Evolutionary conservation across 2,888 invertebrate genomes (phyloP), one percentile per base, ranked within the genome.

Genomic region (Mythimna loreyi): DNA sequence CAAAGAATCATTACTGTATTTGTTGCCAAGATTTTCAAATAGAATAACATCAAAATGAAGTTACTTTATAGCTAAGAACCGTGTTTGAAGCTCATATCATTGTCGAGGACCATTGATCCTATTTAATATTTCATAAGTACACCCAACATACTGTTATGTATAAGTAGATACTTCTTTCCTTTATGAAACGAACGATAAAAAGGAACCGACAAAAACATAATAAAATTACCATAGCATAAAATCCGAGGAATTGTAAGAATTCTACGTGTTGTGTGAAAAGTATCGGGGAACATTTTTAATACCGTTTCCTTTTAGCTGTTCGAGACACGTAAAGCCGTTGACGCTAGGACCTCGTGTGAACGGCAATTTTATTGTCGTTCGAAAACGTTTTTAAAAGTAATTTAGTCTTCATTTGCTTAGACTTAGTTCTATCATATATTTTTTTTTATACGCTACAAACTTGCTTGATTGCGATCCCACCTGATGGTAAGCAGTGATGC

Each of bases 151-250:
- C 72, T 81, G 68, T 60, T 71, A 67, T 33, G 50, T 74, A 63
- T 74, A 73, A 74, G 76, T 80, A 68, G 64, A 61, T 76, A 80
- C 80, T 72, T 78, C 50, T 65, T 66, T 76, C 71, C 65, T 81
- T 78, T 82, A 78, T 76, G 71, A 66, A 72, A 75, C 45, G 63
- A 63, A 76, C 77, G 77, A 82, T 77, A 72, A 78, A 78, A 82
- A 78, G 75, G 67, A 81, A 77, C 81, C 78, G 82, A 81, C 84
- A 78, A 78, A 85, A 84, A 85, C 80, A 85, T 81, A 82, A 85
- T 84, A 85, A 85, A 83, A 87, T 87, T 83, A 86, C 59, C 85
- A 85, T 87, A 85, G 80, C 81, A 86, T 85, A 77, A 79, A 80
- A 75, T 63, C 76, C 45, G 30, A 55, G 58, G 58, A 70, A 67